Evolutionary conservation across 1,140 invertebrate species (phyloP).

Genomic region (Pentalonia nigronervosa): DNA sequence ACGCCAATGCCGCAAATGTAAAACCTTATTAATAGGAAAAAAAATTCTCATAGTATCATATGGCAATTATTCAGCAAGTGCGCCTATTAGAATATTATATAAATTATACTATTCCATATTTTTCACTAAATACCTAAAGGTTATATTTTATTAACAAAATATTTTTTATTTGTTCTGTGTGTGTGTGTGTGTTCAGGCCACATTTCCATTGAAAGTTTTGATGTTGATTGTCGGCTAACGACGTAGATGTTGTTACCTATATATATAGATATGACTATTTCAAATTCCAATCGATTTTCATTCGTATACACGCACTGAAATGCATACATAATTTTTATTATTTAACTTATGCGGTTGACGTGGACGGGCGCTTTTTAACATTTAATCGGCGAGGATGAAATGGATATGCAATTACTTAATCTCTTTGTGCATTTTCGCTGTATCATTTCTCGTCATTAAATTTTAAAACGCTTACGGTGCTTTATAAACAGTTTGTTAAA

Average conservation of each 20-base stretch:
- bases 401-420: neutral
- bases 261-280: neutral
- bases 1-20: neutral
- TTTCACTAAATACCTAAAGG: neutral
- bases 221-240: neutral
- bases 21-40: neutral
- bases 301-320: neutral
- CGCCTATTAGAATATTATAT: neutral
- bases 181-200: neutral
- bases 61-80: no score
- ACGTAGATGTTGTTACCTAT: neutral
- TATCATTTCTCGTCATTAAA: neutral
- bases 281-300: neutral
- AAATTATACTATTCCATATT: neutral
- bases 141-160: neutral
- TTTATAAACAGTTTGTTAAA: neutral
- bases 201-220: neutral
- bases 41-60: neutral
- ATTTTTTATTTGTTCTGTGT: neutral
- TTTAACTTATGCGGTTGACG: neutral
- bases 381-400: neutral
- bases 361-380: neutral
- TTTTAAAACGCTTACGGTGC: neutral
- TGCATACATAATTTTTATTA: neutral
- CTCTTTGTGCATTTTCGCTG: constrained; percentile 2